A percentile compares a stretch with the other conserved stretches of the same genome.
Conservation (phyloP, 2,797 vertebrate genomes). For the Danio aesculapii region DNA sequence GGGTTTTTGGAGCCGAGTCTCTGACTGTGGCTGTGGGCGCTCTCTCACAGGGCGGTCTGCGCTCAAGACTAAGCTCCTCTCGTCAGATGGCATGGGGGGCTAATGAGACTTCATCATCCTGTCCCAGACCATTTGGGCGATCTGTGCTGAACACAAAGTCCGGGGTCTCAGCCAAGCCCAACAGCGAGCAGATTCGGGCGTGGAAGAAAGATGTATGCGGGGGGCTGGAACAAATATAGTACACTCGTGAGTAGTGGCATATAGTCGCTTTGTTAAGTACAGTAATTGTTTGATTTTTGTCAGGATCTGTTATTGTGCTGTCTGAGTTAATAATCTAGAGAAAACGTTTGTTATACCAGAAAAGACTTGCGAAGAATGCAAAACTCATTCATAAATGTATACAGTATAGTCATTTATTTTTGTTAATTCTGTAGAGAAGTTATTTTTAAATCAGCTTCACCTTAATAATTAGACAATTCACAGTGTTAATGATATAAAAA, state of each 20-base stretch:
- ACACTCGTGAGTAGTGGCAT: slow-evolving; percentile 11
- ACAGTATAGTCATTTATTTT: not conserved
- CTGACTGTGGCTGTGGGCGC: slow-evolving; percentile 41
- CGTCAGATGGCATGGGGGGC: slow-evolving; percentile 59
- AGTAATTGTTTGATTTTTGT: not conserved
- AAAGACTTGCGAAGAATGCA: not conserved
- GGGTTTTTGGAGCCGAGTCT: slow-evolving; percentile 28
- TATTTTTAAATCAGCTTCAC: not conserved
- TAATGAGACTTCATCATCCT: slow-evolving; percentile 69
- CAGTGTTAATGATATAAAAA: not conserved
- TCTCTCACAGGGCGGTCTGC: slow-evolving; percentile 43
- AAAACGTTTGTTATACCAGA: not conserved
- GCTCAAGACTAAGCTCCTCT: slow-evolving; percentile 47
- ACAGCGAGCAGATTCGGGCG: slow-evolving; percentile 53
- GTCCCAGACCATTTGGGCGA: slow-evolving; percentile 62
- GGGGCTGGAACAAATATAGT: slow-evolving; percentile 54
- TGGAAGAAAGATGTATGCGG: slow-evolving; percentile 28
- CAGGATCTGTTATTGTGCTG: not conserved
- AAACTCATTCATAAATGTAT: not conserved
- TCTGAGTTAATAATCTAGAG: not conserved
- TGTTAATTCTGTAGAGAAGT: not conserved
- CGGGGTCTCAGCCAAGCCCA: slow-evolving; percentile 54
- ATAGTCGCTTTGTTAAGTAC: not conserved
- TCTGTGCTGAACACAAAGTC: slow-evolving; percentile 56
- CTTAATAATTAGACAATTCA: not conserved